Percentiles rank a stretch among this genome's conserved stretches.
phyloP scores from a whole-genome alignment of 2,797 vertebrate species.

The Prunella strophiata region DNA sequence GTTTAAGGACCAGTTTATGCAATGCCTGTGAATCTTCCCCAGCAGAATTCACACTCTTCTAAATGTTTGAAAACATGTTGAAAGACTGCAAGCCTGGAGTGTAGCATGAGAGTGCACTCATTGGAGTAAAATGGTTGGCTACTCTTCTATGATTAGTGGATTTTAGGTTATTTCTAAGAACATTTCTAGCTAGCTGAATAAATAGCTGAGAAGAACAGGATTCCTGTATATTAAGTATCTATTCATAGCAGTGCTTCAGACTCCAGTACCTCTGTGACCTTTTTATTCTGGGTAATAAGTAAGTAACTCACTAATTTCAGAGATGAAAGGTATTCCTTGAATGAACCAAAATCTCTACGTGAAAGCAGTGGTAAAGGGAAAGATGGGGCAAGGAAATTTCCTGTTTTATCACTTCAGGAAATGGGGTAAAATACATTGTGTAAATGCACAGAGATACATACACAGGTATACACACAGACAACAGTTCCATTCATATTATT shows the following conservation, averaged over 20 bases:
- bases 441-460: not conserved
- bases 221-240: not conserved
- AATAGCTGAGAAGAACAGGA: not conserved
- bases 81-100: not conserved
- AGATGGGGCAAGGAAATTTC: not conserved
- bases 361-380: not conserved
- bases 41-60: not conserved
- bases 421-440: not conserved
- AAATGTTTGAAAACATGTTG: not conserved
- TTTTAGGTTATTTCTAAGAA: not conserved
- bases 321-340: not conserved
- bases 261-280: not conserved
- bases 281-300: not conserved
- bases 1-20: not conserved
- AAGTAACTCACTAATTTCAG: not conserved
- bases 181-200: not conserved
- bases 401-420: not conserved
- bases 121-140: not conserved
- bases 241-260: not conserved
- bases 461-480: not conserved
- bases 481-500: not conserved
- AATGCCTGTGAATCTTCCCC: not conserved
- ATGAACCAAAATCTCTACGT: not conserved
- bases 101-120: fast-evolving
- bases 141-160: not conserved